Evolutionary conservation across 2,113 vertebrate genomes (phyloP), one percentile per base, ranked within the genome.

Genomic region (Silurus glanis): DNA sequence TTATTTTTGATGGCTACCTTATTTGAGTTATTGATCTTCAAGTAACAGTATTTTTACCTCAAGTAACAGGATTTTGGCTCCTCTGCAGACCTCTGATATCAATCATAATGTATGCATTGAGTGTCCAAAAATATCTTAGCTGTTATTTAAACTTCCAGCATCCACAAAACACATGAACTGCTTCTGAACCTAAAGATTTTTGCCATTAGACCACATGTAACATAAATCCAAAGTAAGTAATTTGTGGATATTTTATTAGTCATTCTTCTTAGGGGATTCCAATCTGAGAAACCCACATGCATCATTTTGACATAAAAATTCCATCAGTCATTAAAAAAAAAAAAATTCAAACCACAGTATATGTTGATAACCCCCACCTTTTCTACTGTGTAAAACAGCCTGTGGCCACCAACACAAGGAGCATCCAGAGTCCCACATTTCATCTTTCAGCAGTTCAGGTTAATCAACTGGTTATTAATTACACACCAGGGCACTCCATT

Each of bases 281-380:
- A 61, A 80, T 59, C 78, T 45, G 28, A 61, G 9, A 80, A 80
- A 61, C 16, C 56, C 56, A 59, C 78, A 80, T 80, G 45, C 56
- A 80, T 80, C 78, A 80, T 45, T 61, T 17, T 80, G 78, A 80
- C 78, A 80, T 80, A 80, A 59, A 80, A 25, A 61, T 55, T 61
- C 28, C 78, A 58, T 61, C 56, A 61, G 56, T 56, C 78, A 61
- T 80, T 47, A 6, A 45, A 80, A 59, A 80, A 2, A 37, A 37
- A 37, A 37, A 2, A 37, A 37, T 59, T 80, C 56, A 45, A 80
- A 80, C 78, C 78, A 59, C 56, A 59, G 78, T 59, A 61, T 80
- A 56, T 17, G 8, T 28, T 19, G 14, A 61, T 61, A 28, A 28
- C 56, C 37, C 37, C 56, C 56, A 2, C 78, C 56, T 56, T 9